phyloP scores from a whole-genome alignment of 1,140 invertebrate species.

The Steinernema khuongi region DNA sequence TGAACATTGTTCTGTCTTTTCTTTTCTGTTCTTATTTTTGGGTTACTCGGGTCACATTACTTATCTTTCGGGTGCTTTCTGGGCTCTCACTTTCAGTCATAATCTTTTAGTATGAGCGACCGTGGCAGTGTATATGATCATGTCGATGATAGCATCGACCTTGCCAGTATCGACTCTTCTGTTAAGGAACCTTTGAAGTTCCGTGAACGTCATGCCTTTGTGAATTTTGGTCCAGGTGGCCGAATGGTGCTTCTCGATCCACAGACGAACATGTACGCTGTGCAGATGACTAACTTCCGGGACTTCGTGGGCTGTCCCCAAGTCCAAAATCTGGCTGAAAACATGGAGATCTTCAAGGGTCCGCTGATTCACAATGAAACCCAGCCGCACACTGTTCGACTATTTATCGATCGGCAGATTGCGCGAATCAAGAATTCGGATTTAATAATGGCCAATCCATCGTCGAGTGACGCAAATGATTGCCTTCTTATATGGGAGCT shows the following conservation, averaged over 20 bases:
- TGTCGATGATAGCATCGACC: constrained; percentile 35
- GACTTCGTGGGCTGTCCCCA: constrained; percentile 25
- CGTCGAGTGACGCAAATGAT: constrained; percentile 44
- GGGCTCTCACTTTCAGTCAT: not conserved
- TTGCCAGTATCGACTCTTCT: constrained; percentile 37
- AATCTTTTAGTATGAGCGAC: constrained; percentile 38
- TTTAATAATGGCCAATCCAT: constrained; percentile 42
- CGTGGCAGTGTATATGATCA: constrained; percentile 38
- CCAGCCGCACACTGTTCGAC: constrained; percentile 36
- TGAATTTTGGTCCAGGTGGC: constrained; percentile 36
- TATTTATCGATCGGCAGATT: constrained; percentile 48
- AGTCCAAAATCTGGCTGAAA: constrained; percentile 34
- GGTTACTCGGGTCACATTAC: no score
- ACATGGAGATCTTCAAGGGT: constrained; percentile 46
- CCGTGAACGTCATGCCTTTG: constrained; percentile 32
- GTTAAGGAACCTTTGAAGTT: constrained; percentile 46
- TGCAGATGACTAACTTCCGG: constrained; percentile 42
- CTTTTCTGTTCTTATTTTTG: not conserved
- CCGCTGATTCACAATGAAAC: constrained; percentile 41
- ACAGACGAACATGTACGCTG: constrained; percentile 26
- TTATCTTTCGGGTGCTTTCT: not conserved
- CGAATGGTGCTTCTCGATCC: constrained; percentile 42
- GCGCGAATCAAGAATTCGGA: constrained; percentile 37
- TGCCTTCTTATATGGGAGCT: constrained; percentile 48
- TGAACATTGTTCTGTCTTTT: no score